Conservation (phyloP, 2,888 invertebrate genomes). For the Orthosia cruda region DNA sequence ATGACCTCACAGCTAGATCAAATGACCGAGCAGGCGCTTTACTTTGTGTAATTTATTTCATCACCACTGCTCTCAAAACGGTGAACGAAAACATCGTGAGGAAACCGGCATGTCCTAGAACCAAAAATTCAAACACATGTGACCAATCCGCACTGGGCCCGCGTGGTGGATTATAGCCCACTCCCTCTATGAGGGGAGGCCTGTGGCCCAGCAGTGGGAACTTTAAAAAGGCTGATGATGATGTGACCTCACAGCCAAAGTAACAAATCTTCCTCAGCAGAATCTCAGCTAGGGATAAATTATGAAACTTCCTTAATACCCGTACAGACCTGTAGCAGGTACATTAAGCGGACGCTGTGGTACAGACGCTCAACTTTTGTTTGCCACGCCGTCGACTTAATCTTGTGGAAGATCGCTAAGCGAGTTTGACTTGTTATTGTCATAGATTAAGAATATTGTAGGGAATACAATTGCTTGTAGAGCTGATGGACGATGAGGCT, state of each 20-base stretch:
- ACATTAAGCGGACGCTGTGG: slow-evolving; percentile 53
- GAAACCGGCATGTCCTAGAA: too few species aligned
- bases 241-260: slow-evolving; percentile 1
- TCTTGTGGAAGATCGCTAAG: slow-evolving; percentile 74
- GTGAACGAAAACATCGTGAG: too few species aligned
- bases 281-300: slow-evolving; percentile 54
- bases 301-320: slow-evolving; percentile 57
- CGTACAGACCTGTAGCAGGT: slow-evolving; percentile 47
- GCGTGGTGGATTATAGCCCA: too few species aligned
- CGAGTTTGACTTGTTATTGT: slow-evolving; percentile 50
- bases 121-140: too few species aligned
- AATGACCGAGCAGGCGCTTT: too few species aligned
- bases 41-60: too few species aligned
- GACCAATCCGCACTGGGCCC: too few species aligned
- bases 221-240: too few species aligned
- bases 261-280: slow-evolving; percentile 21
- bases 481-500: background rate
- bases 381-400: slow-evolving; percentile 71
- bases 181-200: too few species aligned
- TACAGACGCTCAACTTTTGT: slow-evolving; percentile 70
- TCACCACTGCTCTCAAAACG: too few species aligned
- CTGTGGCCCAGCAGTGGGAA: too few species aligned
- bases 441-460: slow-evolving; percentile 28
- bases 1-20: background rate
- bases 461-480: slow-evolving; percentile 6